phyloP scores from a whole-genome alignment of 2,113 vertebrate species.

The Panurus biarmicus region DNA sequence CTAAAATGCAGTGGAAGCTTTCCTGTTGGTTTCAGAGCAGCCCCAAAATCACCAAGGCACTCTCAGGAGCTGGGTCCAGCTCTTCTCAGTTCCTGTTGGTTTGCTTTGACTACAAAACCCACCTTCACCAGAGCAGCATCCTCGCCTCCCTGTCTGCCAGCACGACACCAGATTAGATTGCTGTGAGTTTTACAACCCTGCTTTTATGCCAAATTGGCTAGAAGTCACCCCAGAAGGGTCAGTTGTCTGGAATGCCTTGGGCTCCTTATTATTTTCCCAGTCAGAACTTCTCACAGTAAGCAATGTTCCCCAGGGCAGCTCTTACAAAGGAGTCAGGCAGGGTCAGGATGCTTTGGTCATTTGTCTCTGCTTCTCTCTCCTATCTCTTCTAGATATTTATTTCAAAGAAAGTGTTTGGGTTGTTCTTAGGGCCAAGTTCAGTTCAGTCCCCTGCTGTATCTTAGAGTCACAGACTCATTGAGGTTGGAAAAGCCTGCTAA shows the following conservation, averaged over 20 bases:
- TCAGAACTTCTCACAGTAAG: not conserved
- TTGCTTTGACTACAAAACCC: not conserved
- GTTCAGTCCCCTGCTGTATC: not conserved
- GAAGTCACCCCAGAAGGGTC: not conserved
- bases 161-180: not conserved
- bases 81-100: not conserved
- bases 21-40: not conserved
- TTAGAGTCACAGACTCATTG: not conserved
- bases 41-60: not conserved
- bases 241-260: not conserved
- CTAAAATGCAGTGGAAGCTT: not conserved
- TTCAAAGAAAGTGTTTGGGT: not conserved
- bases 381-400: not conserved
- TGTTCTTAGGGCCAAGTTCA: not conserved
- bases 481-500: not conserved
- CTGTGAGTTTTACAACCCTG: not conserved
- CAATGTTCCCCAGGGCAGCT: not conserved
- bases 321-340: not conserved
- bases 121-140: not conserved
- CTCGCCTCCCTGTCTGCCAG: not conserved
- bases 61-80: not conserved
- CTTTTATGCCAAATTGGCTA: not conserved
- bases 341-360: not conserved
- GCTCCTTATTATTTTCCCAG: not conserved
- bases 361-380: not conserved